A percentile compares a stretch with the other conserved stretches of the same genome.
Evolutionary conservation across 2,888 invertebrate genomes (phyloP).

Genomic region (Eupithecia subfuscata): DNA sequence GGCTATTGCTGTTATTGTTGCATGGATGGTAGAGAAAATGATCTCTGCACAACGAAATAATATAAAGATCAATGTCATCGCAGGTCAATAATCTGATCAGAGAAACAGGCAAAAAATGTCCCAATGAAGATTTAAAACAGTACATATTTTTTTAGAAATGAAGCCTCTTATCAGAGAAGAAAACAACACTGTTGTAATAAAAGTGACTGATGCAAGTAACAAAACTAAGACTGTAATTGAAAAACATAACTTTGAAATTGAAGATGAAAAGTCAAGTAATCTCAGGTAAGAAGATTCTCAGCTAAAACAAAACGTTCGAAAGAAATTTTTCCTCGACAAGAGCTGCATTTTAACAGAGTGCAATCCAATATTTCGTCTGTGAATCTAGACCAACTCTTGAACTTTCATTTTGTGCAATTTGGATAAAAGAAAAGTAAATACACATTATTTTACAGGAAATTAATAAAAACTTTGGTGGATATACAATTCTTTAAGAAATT

Average conservation of each 20-base stretch:
- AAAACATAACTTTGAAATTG: conserved; percentile 20
- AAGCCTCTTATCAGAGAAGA: conserved; percentile 48
- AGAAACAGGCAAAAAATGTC: not conserved
- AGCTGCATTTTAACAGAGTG: not conserved
- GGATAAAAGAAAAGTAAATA: not conserved
- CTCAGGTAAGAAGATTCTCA: conserved; percentile 42
- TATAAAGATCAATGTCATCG: not conserved
- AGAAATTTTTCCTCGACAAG: not conserved
- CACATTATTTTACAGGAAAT: conserved; percentile 45
- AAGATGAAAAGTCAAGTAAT: conserved; percentile 29
- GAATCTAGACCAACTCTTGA: not conserved
- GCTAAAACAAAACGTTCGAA: not conserved
- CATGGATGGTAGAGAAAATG: no score
- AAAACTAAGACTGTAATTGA: conserved; percentile 22
- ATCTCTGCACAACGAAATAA: not conserved
- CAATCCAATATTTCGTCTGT: not conserved
- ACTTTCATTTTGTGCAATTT: not conserved
- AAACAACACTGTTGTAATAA: conserved; percentile 44
- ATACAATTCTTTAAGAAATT: conserved; percentile 81
- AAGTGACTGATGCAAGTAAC: conserved; percentile 49
- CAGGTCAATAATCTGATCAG: not conserved
- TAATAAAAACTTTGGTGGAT: conserved; percentile 72
- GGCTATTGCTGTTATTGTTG: no score
- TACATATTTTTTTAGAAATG: conserved; percentile 37
- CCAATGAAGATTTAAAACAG: not conserved